Evolutionary conservation across 2,113 vertebrate species (phyloP).

Genomic region (Odobenus rosmarus): DNA sequence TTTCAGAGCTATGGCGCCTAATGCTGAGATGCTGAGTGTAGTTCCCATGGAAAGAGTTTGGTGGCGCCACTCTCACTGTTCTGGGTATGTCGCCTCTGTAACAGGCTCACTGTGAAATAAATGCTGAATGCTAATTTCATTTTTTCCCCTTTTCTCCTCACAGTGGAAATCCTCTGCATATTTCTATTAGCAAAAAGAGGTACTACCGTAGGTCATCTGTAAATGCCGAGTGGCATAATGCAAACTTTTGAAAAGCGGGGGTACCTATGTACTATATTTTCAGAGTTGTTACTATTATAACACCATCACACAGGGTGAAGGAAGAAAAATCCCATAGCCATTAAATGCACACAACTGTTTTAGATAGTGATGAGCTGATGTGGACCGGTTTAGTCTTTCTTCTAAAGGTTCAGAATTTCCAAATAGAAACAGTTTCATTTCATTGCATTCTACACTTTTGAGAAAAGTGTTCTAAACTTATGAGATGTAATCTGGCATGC

Average conservation of each 20-base stretch:
- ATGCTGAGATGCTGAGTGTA: background rate
- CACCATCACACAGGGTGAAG: background rate
- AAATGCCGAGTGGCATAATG: background rate
- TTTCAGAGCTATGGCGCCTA: background rate
- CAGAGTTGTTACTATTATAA: background rate
- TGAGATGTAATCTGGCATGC: background rate
- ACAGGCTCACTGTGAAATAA: background rate
- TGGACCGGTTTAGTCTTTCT: background rate
- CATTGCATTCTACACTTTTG: constrained; percentile 20
- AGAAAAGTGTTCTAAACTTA: constrained; percentile 3
- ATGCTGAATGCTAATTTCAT: background rate
- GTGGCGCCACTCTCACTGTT: background rate
- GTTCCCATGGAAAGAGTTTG: background rate
- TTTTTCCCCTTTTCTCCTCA: background rate
- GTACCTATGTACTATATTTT: background rate
- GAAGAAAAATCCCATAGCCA: background rate
- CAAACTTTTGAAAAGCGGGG: background rate
- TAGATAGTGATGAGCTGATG: background rate
- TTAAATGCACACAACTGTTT: background rate
- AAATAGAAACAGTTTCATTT: constrained; percentile 33
- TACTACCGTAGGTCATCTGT: background rate
- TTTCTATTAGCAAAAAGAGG: background rate
- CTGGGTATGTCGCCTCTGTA: fast-evolving
- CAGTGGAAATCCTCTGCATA: background rate
- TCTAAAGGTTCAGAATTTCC: constrained; percentile 38